These are phyloP conservation scores for Streptopelia turtur DNA, from an alignment of 2,797 vertebrate genomes.

Conservation along the genomic window DNA sequence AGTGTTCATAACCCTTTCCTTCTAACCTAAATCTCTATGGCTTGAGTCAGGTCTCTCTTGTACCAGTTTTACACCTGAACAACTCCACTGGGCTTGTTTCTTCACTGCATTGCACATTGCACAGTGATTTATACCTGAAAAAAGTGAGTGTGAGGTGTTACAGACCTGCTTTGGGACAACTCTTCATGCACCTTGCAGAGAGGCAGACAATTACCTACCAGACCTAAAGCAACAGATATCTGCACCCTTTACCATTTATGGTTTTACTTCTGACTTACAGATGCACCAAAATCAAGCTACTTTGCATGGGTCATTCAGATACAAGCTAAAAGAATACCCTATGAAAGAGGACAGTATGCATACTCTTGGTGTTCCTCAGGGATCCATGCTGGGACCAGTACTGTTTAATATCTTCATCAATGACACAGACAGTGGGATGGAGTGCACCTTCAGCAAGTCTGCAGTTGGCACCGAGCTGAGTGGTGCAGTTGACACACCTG, in stretches of 20 bases:
- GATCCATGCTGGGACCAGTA: too few species aligned
- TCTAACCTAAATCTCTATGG: constrained; percentile 16
- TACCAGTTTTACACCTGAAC: neutral
- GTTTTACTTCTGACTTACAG: neutral
- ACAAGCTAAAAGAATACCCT: neutral
- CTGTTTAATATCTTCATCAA: too few species aligned
- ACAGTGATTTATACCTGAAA: neutral
- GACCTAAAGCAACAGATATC: neutral
- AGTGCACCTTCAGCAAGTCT: too few species aligned
- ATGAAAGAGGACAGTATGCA: neutral
- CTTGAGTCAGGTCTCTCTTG: neutral
- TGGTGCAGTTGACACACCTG: too few species aligned
- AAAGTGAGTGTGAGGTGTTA: neutral
- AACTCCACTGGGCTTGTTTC: neutral
- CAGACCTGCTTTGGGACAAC: neutral
- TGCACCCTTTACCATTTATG: neutral
- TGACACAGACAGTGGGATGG: too few species aligned
- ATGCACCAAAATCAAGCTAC: neutral
- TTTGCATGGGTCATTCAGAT: neutral
- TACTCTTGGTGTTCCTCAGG: neutral
- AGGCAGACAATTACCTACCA: neutral
- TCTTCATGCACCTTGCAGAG: neutral
- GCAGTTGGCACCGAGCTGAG: too few species aligned
- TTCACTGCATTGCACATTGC: neutral
- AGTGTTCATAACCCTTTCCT: constrained; percentile 7